Percentiles rank a stretch among this genome's conserved stretches.
Evolutionary conservation across 92 coral and sea anemone species (phyloP).

Genomic region (Porites rus): DNA sequence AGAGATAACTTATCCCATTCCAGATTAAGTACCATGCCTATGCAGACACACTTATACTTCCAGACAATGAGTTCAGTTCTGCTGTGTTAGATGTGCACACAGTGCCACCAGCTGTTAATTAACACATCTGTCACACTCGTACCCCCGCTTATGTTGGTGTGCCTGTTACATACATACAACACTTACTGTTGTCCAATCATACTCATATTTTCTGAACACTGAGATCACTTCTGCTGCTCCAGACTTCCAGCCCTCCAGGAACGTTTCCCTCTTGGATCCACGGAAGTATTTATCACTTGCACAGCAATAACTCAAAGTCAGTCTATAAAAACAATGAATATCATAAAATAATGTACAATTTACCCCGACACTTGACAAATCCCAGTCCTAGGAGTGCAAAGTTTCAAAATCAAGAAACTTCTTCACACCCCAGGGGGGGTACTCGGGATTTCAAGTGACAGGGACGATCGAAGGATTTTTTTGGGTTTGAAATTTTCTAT

Average conservation of each 20-base stretch:
- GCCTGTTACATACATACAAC: background rate
- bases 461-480: too few species aligned
- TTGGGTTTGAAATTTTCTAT: too few species aligned
- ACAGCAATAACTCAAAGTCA: slow-evolving; percentile 84
- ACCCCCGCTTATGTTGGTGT: background rate
- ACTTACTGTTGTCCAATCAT: slow-evolving; percentile 93
- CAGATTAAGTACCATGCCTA: background rate
- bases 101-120: too few species aligned
- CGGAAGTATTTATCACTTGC: slow-evolving; percentile 86
- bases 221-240: slow-evolving; percentile 81
- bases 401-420: too few species aligned
- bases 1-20: too few species aligned
- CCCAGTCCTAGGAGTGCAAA: too few species aligned
- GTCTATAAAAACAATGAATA: slow-evolving; percentile 38
- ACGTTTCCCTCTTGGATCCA: slow-evolving; percentile 61
- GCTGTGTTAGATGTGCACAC: too few species aligned
- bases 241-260: slow-evolving; percentile 75
- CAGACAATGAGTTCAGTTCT: too few species aligned
- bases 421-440: too few species aligned
- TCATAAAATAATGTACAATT: background rate
- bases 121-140: background rate
- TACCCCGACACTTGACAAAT: too few species aligned
- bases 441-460: too few species aligned
- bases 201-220: slow-evolving; percentile 84
- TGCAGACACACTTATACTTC: background rate